These are phyloP conservation scores for Nannoperca australis DNA, from an alignment of 2,797 vertebrate species.

Conservation along the genomic window DNA sequence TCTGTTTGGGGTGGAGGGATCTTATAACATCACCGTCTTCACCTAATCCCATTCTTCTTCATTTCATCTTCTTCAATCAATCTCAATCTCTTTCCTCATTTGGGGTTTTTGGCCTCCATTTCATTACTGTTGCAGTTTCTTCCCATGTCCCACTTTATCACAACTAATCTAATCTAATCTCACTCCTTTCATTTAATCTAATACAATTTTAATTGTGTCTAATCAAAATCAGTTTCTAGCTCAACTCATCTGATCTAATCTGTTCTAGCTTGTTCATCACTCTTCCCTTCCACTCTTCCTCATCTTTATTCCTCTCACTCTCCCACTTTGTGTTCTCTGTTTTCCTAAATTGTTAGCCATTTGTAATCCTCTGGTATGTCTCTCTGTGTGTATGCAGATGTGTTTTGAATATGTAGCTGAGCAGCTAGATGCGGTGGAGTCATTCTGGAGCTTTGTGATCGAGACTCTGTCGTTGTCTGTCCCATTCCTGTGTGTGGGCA, in stretches of 20 bases:
- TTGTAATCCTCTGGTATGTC: constrained; percentile 13
- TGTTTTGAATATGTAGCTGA: constrained; percentile 87
- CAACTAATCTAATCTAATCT: constrained; percentile 1
- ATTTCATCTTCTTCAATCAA: constrained; percentile 2
- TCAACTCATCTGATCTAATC: constrained; percentile 14
- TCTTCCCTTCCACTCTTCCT: not conserved
- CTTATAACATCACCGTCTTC: not conserved
- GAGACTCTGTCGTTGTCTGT: constrained; percentile 85
- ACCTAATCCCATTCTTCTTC: not conserved
- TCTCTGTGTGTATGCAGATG: constrained; percentile 76
- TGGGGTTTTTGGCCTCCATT: not conserved
- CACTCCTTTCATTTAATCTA: constrained; percentile 4
- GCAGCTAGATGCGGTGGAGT: constrained; percentile 87
- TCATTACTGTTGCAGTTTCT: constrained; percentile 14
- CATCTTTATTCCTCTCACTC: not conserved
- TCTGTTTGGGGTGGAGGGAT: too few relatives aligned
- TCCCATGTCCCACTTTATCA: constrained; percentile 2
- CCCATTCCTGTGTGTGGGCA: constrained; percentile 91
- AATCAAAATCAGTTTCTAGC: not conserved
- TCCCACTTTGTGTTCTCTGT: not conserved
- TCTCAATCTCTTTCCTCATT: not conserved
- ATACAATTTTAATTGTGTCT: constrained; percentile 4
- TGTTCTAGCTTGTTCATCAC: not conserved
- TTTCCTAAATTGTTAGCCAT: not conserved
- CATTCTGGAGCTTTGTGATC: constrained; percentile 90